Conservation (phyloP, 2,113 vertebrate genomes). For the Chaetodon trifascialis region DNA sequence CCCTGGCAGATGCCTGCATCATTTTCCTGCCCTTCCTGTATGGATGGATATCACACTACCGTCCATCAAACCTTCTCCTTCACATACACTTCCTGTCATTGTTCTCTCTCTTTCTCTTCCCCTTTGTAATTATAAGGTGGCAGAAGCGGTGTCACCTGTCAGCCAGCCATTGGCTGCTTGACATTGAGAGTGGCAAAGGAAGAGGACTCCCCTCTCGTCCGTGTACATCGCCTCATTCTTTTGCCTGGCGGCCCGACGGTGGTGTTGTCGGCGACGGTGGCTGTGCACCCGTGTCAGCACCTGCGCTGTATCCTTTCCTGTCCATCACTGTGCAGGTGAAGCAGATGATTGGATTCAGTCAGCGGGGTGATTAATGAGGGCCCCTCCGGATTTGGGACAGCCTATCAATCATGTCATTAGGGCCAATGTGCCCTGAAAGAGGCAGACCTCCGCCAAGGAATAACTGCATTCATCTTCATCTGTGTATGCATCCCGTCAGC, state of each 20-base stretch:
- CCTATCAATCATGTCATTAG: constrained; percentile 99
- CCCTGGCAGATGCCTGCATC: constrained; percentile 60
- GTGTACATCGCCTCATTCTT: constrained; percentile 68
- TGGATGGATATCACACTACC: constrained; percentile 73
- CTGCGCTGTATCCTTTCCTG: constrained; percentile 96
- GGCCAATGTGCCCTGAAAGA: constrained; percentile 99
- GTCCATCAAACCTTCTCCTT: constrained; percentile 78
- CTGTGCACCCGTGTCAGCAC: constrained; percentile 90
- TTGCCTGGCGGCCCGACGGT: constrained; percentile 61
- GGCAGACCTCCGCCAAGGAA: constrained; percentile 98
- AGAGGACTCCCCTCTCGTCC: constrained; percentile 75
- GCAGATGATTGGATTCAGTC: constrained; percentile 99
- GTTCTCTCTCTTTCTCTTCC: constrained; percentile 64
- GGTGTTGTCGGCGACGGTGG: constrained; percentile 80
- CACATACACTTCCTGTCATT: constrained; percentile 81
- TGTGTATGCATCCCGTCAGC: constrained; percentile 98
- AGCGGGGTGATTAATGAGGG: constrained; percentile 99
- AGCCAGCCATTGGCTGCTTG: constrained; percentile 86
- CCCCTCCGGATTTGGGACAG: constrained; percentile 98
- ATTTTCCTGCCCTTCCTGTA: constrained; percentile 77
- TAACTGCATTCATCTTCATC: constrained; percentile 99
- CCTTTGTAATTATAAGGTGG: constrained; percentile 81
- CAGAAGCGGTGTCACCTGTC: constrained; percentile 85
- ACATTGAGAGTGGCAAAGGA: constrained; percentile 90
- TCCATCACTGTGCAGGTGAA: constrained; percentile 98